Base-by-base conservation (phyloP, 2,113 vertebrate genomes). In the Amblyopsis rosae region DNA sequence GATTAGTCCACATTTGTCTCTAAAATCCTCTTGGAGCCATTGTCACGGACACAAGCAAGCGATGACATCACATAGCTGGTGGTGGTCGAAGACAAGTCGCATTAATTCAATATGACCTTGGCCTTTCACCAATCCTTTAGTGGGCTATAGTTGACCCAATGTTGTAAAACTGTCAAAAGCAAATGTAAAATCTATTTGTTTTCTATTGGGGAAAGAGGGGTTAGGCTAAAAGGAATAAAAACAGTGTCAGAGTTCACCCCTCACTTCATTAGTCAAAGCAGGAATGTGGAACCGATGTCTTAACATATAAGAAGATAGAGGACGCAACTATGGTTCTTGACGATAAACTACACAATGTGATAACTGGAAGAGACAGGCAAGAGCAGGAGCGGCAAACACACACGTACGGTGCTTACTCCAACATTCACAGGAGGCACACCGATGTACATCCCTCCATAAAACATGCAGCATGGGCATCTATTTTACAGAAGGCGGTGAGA, bases 381-480 rank as follows among this genome's bases (percentile, higher is more conserved):
- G 47, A 63, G 47, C 55, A 12, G n/a, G 41, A 16, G 15, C 67
- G 65, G 58, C 70, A 49, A 53, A 79, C 45, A 64, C 66, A 56
- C 66, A 77, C 32, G 4, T 51, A 75, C 12, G 9, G 17, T 15
- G 64, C 51, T 47, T 55, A 49, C 69, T 70, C 54, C 19, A 17
- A 66, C 11, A 76, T 72, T 65, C 67, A 67, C 54, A 15, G 74
- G 77, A 73, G 16, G 77, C 76, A 69, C 63, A 76, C 64, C 62
- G 63, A 58, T 79, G 80, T 82, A 72, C 53, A 12, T 67, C 50
- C 17, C 57, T 89, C 32, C 73, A 88, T 89, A 87, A 91, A 90
- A 87, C 82, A 91, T 90, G 82, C 72, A 84, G 72, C 58, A 66
- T 63, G 62, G 12, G 86, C 87, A 92, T 90, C 72, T 83, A 89